Conservation (phyloP, 2,797 vertebrate genomes). For the Pangasius sanitwongsei region DNA sequence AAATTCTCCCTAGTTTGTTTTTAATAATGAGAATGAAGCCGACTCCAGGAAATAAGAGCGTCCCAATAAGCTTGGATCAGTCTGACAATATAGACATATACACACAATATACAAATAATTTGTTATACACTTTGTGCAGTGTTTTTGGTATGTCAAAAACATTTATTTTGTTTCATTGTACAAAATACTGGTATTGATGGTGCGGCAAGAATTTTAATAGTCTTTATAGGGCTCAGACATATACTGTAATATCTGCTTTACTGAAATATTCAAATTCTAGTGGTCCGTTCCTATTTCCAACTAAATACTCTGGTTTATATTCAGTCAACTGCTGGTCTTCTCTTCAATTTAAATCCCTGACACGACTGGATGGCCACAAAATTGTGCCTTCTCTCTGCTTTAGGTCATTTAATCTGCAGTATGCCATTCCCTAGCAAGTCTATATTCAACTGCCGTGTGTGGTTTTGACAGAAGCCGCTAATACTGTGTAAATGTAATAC, state of each 20-base stretch:
- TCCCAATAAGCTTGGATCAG: background rate
- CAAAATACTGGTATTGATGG: background rate
- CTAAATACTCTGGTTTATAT: background rate
- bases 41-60: background rate
- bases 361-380: background rate
- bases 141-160: background rate
- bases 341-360: background rate
- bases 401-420: background rate
- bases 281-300: background rate
- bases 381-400: background rate
- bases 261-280: background rate
- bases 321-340: background rate
- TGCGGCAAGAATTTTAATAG: background rate
- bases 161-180: background rate
- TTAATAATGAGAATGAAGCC: background rate
- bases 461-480: background rate
- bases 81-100: too few relatives aligned
- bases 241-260: background rate
- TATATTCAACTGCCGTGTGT: background rate
- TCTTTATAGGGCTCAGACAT: background rate
- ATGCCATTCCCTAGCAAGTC: too few relatives aligned
- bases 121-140: background rate
- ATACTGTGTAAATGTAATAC: background rate
- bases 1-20: background rate
- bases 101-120: background rate